phyloP scores from a whole-genome alignment of 2,797 vertebrate genomes.

The Ctenochaetus hawaiiensis region DNA sequence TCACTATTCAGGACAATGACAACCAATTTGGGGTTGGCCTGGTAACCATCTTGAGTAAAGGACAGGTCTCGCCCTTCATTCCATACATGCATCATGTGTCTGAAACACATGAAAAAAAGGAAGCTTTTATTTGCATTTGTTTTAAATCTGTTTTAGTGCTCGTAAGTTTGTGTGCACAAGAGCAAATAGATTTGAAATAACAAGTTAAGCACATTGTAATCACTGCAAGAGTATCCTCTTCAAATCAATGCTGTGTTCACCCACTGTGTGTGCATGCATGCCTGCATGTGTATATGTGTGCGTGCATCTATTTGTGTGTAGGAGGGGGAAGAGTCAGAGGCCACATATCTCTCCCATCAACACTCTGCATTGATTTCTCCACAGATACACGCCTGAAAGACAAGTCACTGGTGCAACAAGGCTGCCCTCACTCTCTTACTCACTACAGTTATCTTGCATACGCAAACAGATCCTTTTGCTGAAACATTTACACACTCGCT shows the following conservation, averaged over 20 bases:
- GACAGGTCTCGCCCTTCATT: conserved; percentile 95
- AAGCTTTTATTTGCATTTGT: conserved; percentile 49
- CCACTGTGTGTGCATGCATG: conserved; percentile 52
- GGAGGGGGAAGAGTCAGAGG: conserved; percentile 77
- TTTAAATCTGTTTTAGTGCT: conserved; percentile 52
- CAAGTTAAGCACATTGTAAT: conserved; percentile 76
- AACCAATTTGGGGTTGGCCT: conserved; percentile 95
- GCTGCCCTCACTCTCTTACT: conserved; percentile 74
- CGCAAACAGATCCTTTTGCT: conserved; percentile 53
- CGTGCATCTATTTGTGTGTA: conserved; percentile 67
- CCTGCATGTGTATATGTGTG: conserved; percentile 33
- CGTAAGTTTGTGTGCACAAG: conserved; percentile 38
- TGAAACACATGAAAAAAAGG: conserved; percentile 75
- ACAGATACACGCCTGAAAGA: conserved; percentile 74
- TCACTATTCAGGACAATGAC: conserved; percentile 95
- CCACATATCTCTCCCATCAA: conserved; percentile 78
- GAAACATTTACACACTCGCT: conserved; percentile 59
- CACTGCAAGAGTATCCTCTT: conserved; percentile 71
- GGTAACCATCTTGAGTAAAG: conserved; percentile 97
- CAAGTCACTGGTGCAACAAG: conserved; percentile 68
- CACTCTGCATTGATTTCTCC: conserved; percentile 81
- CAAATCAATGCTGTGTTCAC: conserved; percentile 75
- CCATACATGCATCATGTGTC: conserved; percentile 97
- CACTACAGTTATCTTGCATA: conserved; percentile 61
- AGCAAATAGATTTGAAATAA: conserved; percentile 68